Conservation (phyloP, 2,888 invertebrate genomes). For the Drosophila nr. perissopoda region DNA sequence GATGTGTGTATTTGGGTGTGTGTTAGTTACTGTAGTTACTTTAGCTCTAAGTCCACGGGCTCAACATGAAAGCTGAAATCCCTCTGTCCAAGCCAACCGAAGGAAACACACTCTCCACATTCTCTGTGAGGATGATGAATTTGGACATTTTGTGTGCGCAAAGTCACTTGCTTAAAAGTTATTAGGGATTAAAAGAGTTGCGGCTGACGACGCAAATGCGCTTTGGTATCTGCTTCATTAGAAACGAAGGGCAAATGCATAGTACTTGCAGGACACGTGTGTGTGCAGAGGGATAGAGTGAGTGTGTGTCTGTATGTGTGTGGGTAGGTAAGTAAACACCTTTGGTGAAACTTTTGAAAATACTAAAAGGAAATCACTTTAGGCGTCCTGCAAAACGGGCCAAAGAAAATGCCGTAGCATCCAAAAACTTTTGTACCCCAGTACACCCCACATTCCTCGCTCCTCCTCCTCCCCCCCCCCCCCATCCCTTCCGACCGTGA, state of each 20-base stretch:
- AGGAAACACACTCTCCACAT: neutral
- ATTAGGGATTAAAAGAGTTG: conserved; percentile 79
- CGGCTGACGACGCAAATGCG: conserved; percentile 64
- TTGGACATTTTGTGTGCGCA: conserved; percentile 78
- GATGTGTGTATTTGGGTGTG: neutral
- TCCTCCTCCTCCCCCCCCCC: neutral
- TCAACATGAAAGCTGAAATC: conserved; percentile 52
- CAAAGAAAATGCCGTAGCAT: conserved; percentile 62
- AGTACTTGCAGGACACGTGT: conserved; percentile 26
- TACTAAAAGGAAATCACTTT: conserved; percentile 83
- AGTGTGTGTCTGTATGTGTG: conserved; percentile 17
- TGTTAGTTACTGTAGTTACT: conserved; percentile 12
- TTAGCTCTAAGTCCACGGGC: conserved; percentile 35
- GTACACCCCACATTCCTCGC: neutral
- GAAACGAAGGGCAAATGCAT: conserved; percentile 31
- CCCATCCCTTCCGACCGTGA: neutral
- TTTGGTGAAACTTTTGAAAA: conserved; percentile 81
- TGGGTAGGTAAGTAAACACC: conserved; percentile 67
- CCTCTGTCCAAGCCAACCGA: conserved; percentile 36
- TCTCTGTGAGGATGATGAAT: conserved; percentile 71
- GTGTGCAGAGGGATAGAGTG: neutral
- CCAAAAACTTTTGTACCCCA: conserved; percentile 61
- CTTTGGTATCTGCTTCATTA: conserved; percentile 72
- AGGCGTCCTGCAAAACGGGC: conserved; percentile 65
- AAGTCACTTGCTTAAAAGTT: conserved; percentile 82